Base-by-base conservation (phyloP, 37 sponge, comb jelly and placozoan species). In the Trichoplax adhaerens region DNA sequence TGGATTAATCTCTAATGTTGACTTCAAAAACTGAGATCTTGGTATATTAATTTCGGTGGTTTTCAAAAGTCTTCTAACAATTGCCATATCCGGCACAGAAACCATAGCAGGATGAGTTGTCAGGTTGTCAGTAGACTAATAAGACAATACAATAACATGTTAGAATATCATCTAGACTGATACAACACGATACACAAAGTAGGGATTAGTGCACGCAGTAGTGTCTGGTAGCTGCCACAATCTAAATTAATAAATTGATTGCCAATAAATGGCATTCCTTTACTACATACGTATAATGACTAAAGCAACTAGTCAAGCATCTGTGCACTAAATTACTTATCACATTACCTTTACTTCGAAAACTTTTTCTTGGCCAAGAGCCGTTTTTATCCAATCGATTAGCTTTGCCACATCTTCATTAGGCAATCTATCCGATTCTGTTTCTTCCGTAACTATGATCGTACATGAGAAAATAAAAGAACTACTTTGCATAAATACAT, bases 81-180 rank as follows among this genome's bases (percentile, higher is more conserved):
- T 6, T 7, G 52, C 51, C 76, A 76, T n/a, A 3, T 76, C 77
- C 3, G 77, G 52, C 3, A 70, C 53, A 4, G 76, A 74, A 12
- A 76, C 49, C 77, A 76, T 76, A 10, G 77, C 51, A 12, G 77
- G 77, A 29, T 76, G 77, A 67, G 51, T 76, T 29, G 50, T 73
- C 3, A 76, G 77, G 48, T 53, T 48, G 48, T 53, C 29, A 67
- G 69, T 52, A 29, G 29, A 29, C 29, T 29, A 29, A 29, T 29
- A 29, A 29, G 29, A 29, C 29, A 29, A 29, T 29, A 29, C 29
- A 29, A 29, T 29, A 29, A 29, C 29, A 29, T 29, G 29, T 29
- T 29, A 29, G 29, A 29, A 29, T 29, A 29, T 29, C 29, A 29
- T 29, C 29, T 29, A 29, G 29, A 29, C 29, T 29, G 29, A 29